These are phyloP conservation scores for Anthophora plumipes DNA, from an alignment of 2,888 invertebrate species.

Conservation along the genomic window DNA sequence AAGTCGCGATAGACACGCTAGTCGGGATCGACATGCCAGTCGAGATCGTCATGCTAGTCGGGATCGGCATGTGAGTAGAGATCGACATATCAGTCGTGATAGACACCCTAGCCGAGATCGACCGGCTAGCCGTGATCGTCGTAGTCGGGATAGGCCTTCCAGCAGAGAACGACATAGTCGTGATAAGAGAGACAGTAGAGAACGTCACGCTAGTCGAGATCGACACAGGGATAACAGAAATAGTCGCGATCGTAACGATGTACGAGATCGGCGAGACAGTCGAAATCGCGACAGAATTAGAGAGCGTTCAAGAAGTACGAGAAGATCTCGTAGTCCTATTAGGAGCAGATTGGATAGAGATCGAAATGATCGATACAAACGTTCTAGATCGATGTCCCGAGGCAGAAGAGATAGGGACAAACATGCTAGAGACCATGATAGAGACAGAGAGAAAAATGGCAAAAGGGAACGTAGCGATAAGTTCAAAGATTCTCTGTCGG, in stretches of 20 bases:
- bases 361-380: slow-evolving; percentile 78
- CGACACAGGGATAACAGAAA: slow-evolving; percentile 77
- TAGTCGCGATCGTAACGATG: slow-evolving; percentile 81
- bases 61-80: slow-evolving; percentile 73
- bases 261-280: slow-evolving; percentile 80
- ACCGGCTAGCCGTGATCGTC: slow-evolving; percentile 69
- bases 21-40: slow-evolving; percentile 75
- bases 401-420: slow-evolving; percentile 80
- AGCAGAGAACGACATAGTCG: slow-evolving; percentile 79
- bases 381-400: slow-evolving; percentile 78
- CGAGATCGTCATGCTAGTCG: slow-evolving; percentile 67
- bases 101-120: slow-evolving; percentile 69
- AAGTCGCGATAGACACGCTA: slow-evolving; percentile 77
- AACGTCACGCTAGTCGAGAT: slow-evolving; percentile 73
- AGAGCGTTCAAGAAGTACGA: slow-evolving; percentile 78
- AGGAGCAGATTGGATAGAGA: slow-evolving; percentile 77
- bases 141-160: slow-evolving; percentile 68
- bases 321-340: slow-evolving; percentile 81
- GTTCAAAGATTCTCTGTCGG: slow-evolving; percentile 90
- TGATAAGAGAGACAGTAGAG: slow-evolving; percentile 78
- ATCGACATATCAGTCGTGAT: slow-evolving; percentile 67
- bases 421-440: slow-evolving; percentile 82
- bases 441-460: slow-evolving; percentile 83
- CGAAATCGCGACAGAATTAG: slow-evolving; percentile 79
- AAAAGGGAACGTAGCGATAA: slow-evolving; percentile 86